Evolutionary conservation across 2,888 invertebrate genomes (phyloP).

Genomic region (Synergus umbraculus): DNA sequence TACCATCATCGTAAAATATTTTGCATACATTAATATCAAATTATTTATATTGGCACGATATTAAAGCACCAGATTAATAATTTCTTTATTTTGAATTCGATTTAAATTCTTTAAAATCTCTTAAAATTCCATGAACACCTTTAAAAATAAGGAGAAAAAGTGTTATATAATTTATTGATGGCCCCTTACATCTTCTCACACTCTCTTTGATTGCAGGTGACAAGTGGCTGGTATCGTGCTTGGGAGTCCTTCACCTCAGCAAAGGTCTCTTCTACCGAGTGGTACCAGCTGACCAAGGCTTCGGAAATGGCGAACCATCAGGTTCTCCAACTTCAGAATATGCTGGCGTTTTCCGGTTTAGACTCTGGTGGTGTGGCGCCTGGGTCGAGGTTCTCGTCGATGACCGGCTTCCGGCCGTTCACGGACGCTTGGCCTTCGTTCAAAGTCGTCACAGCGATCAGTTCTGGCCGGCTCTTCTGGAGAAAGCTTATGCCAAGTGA

Average conservation of each 20-base stretch:
- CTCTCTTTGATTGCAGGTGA: constrained; percentile 82
- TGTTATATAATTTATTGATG: background rate
- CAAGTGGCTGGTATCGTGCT: constrained; percentile 92
- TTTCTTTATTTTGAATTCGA: background rate
- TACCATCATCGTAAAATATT: background rate
- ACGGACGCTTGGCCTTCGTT: constrained; percentile 91
- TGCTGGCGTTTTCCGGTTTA: constrained; percentile 91
- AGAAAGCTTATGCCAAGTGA: constrained; percentile 96
- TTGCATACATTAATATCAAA: background rate
- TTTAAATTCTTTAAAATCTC: too few species aligned
- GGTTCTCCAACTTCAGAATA: constrained; percentile 78
- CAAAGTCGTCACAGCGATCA: constrained; percentile 89
- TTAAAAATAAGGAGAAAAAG: too few species aligned
- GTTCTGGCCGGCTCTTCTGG: constrained; percentile 93
- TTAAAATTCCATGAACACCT: too few species aligned
- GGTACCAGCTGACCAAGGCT: constrained; percentile 93
- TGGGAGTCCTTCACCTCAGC: constrained; percentile 90
- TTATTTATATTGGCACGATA: background rate
- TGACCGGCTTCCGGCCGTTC: constrained; percentile 92
- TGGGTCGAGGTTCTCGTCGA: constrained; percentile 95
- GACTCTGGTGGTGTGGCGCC: constrained; percentile 96
- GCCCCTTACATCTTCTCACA: background rate
- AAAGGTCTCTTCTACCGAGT: constrained; percentile 94
- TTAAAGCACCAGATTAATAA: too few species aligned
- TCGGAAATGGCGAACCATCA: constrained; percentile 79